Evolutionary conservation across 1,140 invertebrate genomes (phyloP).

Genomic region (Drosophila tsacasi): DNA sequence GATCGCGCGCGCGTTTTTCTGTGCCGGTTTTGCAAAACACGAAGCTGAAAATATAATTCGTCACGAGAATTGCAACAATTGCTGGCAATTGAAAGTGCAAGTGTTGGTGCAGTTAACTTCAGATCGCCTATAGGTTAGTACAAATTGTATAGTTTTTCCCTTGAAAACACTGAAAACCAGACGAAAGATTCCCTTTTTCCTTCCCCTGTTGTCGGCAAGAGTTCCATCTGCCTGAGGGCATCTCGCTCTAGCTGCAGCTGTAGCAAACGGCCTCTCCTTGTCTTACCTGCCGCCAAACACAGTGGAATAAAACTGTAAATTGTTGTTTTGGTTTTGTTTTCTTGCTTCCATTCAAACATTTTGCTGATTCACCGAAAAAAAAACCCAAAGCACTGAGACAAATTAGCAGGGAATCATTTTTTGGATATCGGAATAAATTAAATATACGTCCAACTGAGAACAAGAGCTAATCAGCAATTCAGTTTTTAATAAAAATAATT

Average conservation of each 20-base stretch:
- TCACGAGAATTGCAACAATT: conserved; percentile 33
- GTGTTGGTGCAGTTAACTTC: conserved; percentile 25
- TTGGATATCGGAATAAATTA: too few species aligned
- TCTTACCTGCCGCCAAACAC: conserved; percentile 41
- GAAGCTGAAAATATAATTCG: conserved; percentile 9
- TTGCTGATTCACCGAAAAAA: conserved; percentile 60
- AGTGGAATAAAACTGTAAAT: conserved; percentile 62
- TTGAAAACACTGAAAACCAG: not conserved
- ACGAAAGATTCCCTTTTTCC: conserved; percentile 2
- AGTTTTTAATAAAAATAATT: not conserved
- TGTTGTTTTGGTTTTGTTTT: conserved; percentile 46
- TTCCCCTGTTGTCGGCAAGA: not conserved
- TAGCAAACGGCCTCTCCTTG: not conserved
- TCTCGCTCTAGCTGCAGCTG: conserved; percentile 20
- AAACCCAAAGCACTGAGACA: not conserved
- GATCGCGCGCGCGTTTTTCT: conserved; percentile 28
- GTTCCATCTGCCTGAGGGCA: conserved; percentile 17
- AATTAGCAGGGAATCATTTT: not conserved
- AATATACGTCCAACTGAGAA: not conserved
- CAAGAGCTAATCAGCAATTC: not conserved
- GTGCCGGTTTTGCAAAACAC: conserved; percentile 42
- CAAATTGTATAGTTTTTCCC: not conserved
- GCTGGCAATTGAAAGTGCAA: conserved; percentile 50
- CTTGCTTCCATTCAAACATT: conserved; percentile 65
- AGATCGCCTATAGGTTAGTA: conserved; percentile 23